Base-by-base conservation (phyloP, 2,888 invertebrate genomes). In the Diarsia dahlii region DNA sequence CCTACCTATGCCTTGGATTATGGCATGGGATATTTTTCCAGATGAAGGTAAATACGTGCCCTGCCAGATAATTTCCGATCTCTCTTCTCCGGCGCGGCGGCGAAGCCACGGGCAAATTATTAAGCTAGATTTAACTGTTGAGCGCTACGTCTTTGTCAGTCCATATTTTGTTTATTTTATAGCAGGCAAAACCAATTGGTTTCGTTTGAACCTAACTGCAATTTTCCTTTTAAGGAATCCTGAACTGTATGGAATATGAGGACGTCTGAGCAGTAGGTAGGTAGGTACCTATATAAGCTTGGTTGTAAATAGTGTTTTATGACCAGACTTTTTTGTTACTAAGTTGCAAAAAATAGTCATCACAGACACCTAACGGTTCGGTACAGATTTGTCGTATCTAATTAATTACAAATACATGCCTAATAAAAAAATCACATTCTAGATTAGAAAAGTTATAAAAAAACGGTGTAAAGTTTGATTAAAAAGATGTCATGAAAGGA, bases 331-430 rank as follows among this genome's bases (percentile, higher is more conserved):
- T 84, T 66, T 81, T 64, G 81, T 84, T 80, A 78, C 77, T 78
- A 74, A 79, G 77, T 74, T 82, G 74, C 82, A 80, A 81, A 84
- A 81, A 75, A 80, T 68, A 68, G 68, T 71, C 64, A 72, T 56
- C 71, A 63, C 52, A 68, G 71, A 71, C 39, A 56, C 34, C 62
- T 87, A 88, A 88, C 87, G 87, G 88, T 84, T 85, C 81, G 71
- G 46, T 71, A 80, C 60, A 69, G 46, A 69, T 82, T 54, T 69
- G 20, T 65, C 46, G 68, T 70, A 54, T 60, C 50, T 54, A 39
- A 74, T 69, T 74, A 63, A n/a, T 34, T 45, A 12, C 52, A 60
- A 39, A 60, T 60, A 45, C 15, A 67, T 15, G 28, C 8, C 39
- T 56, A 54, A 8, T 18, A 5, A 52, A 46, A 50, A 34, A 52